Evolutionary conservation across 2,797 vertebrate genomes (phyloP).

Genomic region (Cossypha caffra): DNA sequence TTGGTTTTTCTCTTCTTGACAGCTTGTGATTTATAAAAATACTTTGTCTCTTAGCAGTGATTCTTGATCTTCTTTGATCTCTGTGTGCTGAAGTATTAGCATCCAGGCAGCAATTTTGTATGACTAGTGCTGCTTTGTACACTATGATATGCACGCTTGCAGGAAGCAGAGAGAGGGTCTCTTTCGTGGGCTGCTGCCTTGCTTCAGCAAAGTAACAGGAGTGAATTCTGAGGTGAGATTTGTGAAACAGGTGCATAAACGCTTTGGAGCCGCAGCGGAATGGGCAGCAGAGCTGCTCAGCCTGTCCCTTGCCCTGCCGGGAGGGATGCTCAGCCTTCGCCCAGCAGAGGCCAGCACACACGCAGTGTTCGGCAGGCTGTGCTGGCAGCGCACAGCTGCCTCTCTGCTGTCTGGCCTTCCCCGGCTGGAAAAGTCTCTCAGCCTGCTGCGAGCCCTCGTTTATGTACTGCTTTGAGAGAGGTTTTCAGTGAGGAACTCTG

Average conservation of each 20-base stretch:
- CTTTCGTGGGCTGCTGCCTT: neutral
- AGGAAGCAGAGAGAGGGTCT: neutral
- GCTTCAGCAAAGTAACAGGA: neutral
- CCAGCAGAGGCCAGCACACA: slow-evolving; percentile 63
- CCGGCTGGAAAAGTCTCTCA: neutral
- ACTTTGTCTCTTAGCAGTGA: neutral
- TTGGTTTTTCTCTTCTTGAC: neutral
- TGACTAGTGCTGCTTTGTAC: neutral
- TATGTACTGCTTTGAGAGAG: neutral
- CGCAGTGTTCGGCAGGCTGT: neutral
- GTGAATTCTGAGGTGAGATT: neutral
- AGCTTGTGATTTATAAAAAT: neutral
- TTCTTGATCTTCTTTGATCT: neutral
- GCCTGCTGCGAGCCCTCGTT: neutral
- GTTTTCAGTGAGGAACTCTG: neutral
- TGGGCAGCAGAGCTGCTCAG: neutral
- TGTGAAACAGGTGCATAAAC: neutral
- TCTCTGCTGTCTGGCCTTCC: neutral
- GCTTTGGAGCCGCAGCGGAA: neutral
- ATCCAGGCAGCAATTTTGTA: neutral
- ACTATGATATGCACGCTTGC: neutral
- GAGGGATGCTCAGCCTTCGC: neutral
- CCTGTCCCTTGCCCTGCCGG: neutral
- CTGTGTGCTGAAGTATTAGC: neutral
- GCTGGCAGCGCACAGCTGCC: neutral